A percentile compares a stretch with the other conserved stretches of the same genome.
Evolutionary conservation across 2,113 vertebrate species (phyloP).

Genomic region (Chloebia gouldiae): DNA sequence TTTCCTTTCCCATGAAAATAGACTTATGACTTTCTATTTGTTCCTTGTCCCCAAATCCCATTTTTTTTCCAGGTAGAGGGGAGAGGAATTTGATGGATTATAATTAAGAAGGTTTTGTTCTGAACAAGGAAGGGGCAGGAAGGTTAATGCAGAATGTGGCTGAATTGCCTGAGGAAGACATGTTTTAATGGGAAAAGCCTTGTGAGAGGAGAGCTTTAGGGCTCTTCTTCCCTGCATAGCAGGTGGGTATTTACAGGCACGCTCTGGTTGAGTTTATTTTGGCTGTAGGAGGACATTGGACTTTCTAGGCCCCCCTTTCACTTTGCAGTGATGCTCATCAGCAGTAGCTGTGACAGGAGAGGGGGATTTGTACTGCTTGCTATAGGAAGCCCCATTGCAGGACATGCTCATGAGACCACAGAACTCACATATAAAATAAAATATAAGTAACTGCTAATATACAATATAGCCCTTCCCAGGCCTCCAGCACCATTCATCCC

Average conservation of each 20-base stretch:
- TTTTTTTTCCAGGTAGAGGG: slow-evolving; percentile 8
- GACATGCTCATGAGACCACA: not conserved
- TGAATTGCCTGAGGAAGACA: not conserved
- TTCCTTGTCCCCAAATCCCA: slow-evolving; percentile 27
- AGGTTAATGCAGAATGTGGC: not conserved
- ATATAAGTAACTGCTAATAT: not conserved
- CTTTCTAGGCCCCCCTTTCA: not conserved
- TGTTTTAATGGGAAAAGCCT: not conserved
- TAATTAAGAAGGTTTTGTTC: slow-evolving; percentile 10
- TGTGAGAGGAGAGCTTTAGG: not conserved
- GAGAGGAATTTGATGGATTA: slow-evolving; percentile 38
- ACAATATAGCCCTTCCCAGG: not conserved
- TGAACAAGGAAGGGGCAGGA: not conserved
- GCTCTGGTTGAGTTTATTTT: not conserved
- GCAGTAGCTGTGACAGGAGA: not conserved
- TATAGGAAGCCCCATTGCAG: not conserved
- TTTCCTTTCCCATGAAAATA: slow-evolving; percentile 55
- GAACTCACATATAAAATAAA: not conserved
- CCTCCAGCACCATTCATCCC: not conserved
- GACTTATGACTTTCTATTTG: not conserved
- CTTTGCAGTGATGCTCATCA: not conserved
- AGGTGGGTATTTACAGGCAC: not conserved
- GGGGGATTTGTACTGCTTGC: not conserved
- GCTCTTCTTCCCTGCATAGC: not conserved
- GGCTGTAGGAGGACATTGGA: not conserved